Evolutionary conservation across 2,888 invertebrate species (phyloP).

Genomic region (Lasioglossum zephyrum): DNA sequence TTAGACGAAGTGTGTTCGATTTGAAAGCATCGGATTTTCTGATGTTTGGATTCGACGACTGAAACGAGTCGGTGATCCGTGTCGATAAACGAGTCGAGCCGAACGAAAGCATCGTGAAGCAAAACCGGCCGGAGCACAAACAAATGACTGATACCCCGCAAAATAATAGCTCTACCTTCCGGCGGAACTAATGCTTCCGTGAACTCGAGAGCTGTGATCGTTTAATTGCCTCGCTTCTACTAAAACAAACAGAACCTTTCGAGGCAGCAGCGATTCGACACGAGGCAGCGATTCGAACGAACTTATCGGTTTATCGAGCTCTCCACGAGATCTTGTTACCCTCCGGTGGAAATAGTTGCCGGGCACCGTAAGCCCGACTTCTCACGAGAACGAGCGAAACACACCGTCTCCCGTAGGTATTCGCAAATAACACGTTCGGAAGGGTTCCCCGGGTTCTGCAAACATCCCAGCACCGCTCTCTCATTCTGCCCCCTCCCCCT

Average conservation of each 20-base stretch:
- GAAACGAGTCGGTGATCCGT: background rate
- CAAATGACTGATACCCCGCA: slow-evolving; percentile 20
- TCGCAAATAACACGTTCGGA: slow-evolving; percentile 74
- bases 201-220: slow-evolving; percentile 23
- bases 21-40: background rate
- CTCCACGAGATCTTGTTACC: slow-evolving; percentile 55
- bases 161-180: slow-evolving; percentile 29
- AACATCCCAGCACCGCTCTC: slow-evolving; percentile 70
- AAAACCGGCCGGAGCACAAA: background rate
- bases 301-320: slow-evolving; percentile 63
- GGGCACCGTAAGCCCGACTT: slow-evolving; percentile 63
- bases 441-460: slow-evolving; percentile 69
- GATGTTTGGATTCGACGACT: background rate
- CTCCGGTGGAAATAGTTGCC: slow-evolving; percentile 66
- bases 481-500: slow-evolving; percentile 43
- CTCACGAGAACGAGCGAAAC: slow-evolving; percentile 69
- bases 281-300: slow-evolving; percentile 27
- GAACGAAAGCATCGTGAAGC: slow-evolving; percentile 5
- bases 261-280: slow-evolving; percentile 20
- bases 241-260: slow-evolving; percentile 44
- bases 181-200: slow-evolving; percentile 45
- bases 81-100: slow-evolving; percentile 9
- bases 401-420: slow-evolving; percentile 67
- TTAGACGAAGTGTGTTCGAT: background rate
- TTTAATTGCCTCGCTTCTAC: slow-evolving; percentile 36